Conservation (phyloP, 2,888 invertebrate species). For the Steinernema scapterisci region DNA sequence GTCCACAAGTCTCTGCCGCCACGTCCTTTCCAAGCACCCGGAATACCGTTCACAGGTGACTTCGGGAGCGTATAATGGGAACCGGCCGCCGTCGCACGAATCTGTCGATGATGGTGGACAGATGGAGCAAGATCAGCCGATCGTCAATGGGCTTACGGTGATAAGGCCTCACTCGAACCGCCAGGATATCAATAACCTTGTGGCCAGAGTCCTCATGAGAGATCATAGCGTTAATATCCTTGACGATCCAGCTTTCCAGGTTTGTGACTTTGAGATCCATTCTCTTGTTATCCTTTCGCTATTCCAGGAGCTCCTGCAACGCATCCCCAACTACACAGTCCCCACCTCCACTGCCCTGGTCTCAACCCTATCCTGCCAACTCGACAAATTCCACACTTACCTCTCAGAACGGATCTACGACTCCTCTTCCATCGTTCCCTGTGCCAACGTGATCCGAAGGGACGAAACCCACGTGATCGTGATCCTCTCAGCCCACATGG, state of each 20-base stretch:
- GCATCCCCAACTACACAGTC: background rate
- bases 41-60: background rate
- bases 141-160: no score
- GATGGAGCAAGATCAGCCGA: background rate
- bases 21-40: background rate
- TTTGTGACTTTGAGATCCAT: no score
- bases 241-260: background rate
- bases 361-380: background rate
- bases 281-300: background rate
- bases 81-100: background rate
- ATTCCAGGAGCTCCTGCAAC: background rate
- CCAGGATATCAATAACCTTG: background rate
- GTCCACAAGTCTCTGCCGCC: slow-evolving; percentile 12
- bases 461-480: background rate
- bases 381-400: background rate
- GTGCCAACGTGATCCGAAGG: background rate
- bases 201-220: background rate
- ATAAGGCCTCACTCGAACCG: background rate
- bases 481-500: background rate
- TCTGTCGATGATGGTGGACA: background rate
- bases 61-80: background rate
- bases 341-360: background rate
- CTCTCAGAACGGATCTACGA: background rate
- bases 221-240: background rate
- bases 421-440: background rate